Base-by-base conservation (phyloP, 1,140 invertebrate species). In the Xylocopa sonorina region DNA sequence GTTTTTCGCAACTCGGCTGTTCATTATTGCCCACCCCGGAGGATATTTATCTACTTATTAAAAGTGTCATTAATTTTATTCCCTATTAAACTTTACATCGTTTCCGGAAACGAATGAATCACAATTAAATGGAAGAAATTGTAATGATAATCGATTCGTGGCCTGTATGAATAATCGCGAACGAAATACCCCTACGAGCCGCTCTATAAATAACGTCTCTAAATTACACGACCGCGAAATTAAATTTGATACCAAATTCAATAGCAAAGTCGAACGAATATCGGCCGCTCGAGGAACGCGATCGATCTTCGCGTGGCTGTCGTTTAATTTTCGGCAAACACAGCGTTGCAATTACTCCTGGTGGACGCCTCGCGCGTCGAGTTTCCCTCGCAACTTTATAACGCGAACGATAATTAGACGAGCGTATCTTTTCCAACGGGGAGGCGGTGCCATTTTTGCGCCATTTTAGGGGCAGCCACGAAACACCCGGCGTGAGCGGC, bases 141-240 rank as follows among this genome's bases (percentile, higher is more conserved):
- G 21, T 62, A 55, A 69, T 51, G 58, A 75, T 76, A 81, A 81
- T 75, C 24, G 51, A 81, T 66, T 73, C 64, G 41, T 29, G 32
- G 41, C 9, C 38, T 9, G 12, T 24, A 38, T 29, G 32, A 75
- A 80, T 21, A 76, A 41, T 46, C 55, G 55, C 18, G 7, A 29
- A 32, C 66, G 21, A 58, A n/a, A 81, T 58, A 14, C 2, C 6
- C 41, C 32, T 34, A 51, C 46, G 58, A 16, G 12, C 16, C 21
- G 2, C 18, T 3, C 29, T 48, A 63, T 51, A 80, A 74, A 80
- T 58, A 53, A 82, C 21, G 24, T 12, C 21, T 27, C 1, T 43
- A 48, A 75, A 69, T 67, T 63, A 48, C 34, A 18, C 41, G 14
- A 9, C n/a, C n/a, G 48, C 46, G n/a, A 68, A 55, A 58, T 29